Evolutionary conservation across 1,140 invertebrate genomes (phyloP), one percentile per base, ranked within the genome.

Genomic region (Brachionus koreanus): DNA sequence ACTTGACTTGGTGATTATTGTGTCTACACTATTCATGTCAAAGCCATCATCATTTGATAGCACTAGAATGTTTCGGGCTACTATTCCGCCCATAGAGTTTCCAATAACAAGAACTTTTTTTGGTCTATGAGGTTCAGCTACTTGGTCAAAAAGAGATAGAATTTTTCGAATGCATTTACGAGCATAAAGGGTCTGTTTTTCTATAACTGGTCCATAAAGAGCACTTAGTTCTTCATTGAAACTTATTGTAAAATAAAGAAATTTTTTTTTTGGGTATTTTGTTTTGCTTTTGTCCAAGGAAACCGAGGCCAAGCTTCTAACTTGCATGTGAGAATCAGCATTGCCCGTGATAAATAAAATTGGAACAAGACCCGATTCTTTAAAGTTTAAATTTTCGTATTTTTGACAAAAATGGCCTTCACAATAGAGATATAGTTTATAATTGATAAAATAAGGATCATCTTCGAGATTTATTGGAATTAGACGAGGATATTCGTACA

Each of bases 211-310:
- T 35, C 82, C 82, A 42, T 49, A 82, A n/a, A 82, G 37, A 6
- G 82, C 82, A 61, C 57, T 65, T 12, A 82, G 33, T 16, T 82
- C 82, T 82, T 82, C 82, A 82, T 82, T 82, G 7, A 82, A 82
- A 49, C 57, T 63, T n/a, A 82, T 74, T 33, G 65, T 72, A 74
- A 82, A 82, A 13, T 9, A 82, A 13, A 46, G 16, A 4, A 82
- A 82, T 52, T 69, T 65, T 29, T 16, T 37, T 9, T 19, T 6
- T 13, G n/a, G 39, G 43, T n/a, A 39, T 52, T 67, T 65, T 12
- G 69, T 72, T 43, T 74, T 63, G 12, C 23, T n/a, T 23, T 72
- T 82, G 25, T 46, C 42, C 19, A 65, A 52, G 10, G 82, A 61
- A 52, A 82, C 25, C 2, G 82, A 82, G n/a, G 63, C 82, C 29